Evolutionary conservation across 2,888 invertebrate genomes (phyloP).

Genomic region (Latrodectus hesperus): DNA sequence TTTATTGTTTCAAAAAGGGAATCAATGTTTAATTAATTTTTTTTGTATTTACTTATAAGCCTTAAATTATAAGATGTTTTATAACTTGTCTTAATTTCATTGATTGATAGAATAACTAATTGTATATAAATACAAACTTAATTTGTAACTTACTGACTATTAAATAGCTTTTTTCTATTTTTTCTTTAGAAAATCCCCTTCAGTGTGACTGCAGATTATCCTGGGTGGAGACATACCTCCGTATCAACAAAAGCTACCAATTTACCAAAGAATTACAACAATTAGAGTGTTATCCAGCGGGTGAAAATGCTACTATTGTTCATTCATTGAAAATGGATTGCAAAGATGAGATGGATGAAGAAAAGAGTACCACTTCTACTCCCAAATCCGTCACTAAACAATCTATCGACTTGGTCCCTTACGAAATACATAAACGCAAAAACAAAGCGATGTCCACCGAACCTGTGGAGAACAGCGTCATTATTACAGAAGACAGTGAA

Average conservation of each 20-base stretch:
- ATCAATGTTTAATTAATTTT: no score
- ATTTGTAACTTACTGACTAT: no score
- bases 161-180: not conserved
- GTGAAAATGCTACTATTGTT: constrained; percentile 29
- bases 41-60: no score
- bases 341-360: not conserved
- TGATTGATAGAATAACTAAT: no score
- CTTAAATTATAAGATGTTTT: no score
- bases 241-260: constrained; percentile 31
- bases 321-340: constrained; percentile 30
- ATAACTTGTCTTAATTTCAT: no score
- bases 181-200: constrained; percentile 49
- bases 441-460: not conserved
- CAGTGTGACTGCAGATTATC: constrained; percentile 42
- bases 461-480: not conserved
- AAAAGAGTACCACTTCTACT: not conserved
- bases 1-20: no score
- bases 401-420: constrained; percentile 15
- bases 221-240: constrained; percentile 46
- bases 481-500: not conserved
- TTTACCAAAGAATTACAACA: constrained; percentile 31
- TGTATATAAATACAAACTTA: no score
- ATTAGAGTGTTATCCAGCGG: constrained; percentile 21
- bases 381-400: constrained; percentile 12
- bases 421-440: constrained; percentile 9